Percentiles rank a stretch among this genome's conserved stretches.
Conservation (phyloP, 2,888 invertebrate species). For the Empis livida region DNA sequence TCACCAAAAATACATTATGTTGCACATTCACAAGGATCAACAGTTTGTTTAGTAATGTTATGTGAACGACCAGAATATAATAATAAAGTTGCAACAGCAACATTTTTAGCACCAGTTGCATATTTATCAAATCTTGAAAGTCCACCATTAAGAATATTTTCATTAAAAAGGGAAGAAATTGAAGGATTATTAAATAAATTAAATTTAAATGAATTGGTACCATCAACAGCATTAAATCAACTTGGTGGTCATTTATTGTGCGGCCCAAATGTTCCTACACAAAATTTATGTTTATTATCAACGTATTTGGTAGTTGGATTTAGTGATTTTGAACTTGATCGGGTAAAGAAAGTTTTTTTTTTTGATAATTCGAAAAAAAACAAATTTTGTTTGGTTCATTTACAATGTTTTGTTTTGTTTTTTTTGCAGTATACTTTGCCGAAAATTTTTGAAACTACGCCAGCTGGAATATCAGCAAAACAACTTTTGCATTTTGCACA, state of each 20-base stretch:
- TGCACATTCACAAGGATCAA: conserved; percentile 29
- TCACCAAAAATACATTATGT: conserved; percentile 23
- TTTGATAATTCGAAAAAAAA: too few species aligned
- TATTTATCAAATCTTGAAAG: conserved; percentile 23
- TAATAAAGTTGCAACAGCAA: conserved; percentile 23
- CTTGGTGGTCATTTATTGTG: conserved; percentile 28
- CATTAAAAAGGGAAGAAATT: conserved; percentile 17
- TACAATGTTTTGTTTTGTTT: background rate
- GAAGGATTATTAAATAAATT: conserved; percentile 28
- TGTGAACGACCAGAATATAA: conserved; percentile 24
- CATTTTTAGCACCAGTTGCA: conserved; percentile 26
- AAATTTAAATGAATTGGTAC: conserved; percentile 27
- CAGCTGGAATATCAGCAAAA: conserved; percentile 28
- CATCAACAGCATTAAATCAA: conserved; percentile 28
- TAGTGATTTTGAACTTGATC: conserved; percentile 31
- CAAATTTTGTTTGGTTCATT: too few species aligned
- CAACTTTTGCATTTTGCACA: conserved; percentile 30
- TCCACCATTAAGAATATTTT: conserved; percentile 22
- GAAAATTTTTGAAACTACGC: conserved; percentile 28
- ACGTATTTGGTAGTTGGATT: conserved; percentile 29
- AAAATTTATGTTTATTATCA: conserved; percentile 25
- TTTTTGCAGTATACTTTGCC: conserved; percentile 21
- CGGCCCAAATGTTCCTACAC: conserved; percentile 23
- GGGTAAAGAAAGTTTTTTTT: conserved; percentile 27
- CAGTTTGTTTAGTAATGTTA: conserved; percentile 21